Evolutionary conservation across 1,140 invertebrate genomes (phyloP).

Genomic region (Drosophila bifasciata): DNA sequence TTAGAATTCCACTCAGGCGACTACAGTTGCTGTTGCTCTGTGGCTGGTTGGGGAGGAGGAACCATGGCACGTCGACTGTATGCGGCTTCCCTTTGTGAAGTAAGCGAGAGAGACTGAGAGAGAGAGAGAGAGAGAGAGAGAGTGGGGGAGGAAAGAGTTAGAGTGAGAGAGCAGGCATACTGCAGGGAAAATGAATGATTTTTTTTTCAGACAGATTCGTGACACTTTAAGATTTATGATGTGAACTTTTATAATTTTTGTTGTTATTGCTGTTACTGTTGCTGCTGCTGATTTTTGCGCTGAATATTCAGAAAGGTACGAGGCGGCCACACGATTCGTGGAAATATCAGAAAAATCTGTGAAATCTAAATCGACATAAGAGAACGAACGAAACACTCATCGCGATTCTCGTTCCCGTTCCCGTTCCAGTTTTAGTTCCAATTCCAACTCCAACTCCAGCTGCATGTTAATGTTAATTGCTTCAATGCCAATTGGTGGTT

Average conservation of each 20-base stretch:
- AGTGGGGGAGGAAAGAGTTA: not conserved
- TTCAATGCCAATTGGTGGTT: constrained; percentile 76
- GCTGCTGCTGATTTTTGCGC: too few relatives aligned
- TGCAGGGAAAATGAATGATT: constrained; percentile 76
- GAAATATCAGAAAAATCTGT: constrained; percentile 75
- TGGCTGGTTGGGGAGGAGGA: constrained; percentile 23
- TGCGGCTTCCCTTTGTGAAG: constrained; percentile 75
- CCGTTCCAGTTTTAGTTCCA: constrained; percentile 30
- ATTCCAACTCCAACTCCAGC: constrained; percentile 40
- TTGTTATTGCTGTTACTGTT: constrained; percentile 36
- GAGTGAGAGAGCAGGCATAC: constrained; percentile 23
- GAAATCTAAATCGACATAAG: constrained; percentile 80
- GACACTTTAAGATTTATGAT: constrained; percentile 83
- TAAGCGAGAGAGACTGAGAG: constrained; percentile 20
- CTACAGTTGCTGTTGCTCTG: constrained; percentile 15
- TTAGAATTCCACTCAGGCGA: constrained; percentile 68
- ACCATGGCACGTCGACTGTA: constrained; percentile 25
- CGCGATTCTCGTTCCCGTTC: constrained; percentile 52
- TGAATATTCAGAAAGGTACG: constrained; percentile 28
- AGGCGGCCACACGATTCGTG: constrained; percentile 68
- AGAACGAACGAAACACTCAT: constrained; percentile 66
- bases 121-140: constrained; percentile 3
- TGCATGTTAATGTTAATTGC: constrained; percentile 82
- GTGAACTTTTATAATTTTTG: constrained; percentile 71
- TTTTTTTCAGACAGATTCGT: constrained; percentile 78